These are phyloP conservation scores for Tragulus kanchil DNA, from an alignment of 2,113 vertebrate genomes.

Conservation along the genomic window DNA sequence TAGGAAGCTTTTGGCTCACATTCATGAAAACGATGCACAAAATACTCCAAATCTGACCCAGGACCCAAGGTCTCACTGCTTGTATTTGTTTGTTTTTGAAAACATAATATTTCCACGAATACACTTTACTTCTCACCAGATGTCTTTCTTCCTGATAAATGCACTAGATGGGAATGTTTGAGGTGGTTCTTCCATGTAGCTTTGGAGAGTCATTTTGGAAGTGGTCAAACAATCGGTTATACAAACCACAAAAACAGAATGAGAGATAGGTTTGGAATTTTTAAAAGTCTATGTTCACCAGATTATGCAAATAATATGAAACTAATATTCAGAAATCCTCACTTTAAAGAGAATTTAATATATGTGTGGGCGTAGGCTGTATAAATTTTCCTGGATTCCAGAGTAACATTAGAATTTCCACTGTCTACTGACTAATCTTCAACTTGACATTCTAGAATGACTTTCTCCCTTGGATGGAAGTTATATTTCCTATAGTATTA, in stretches of 20 bases:
- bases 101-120: constrained; percentile 84
- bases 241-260: constrained; percentile 86
- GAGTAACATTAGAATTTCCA: constrained; percentile 37
- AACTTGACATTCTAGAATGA: constrained; percentile 44
- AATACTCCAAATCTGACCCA: constrained; percentile 81
- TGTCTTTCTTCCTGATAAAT: constrained; percentile 83
- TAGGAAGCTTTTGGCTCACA: constrained; percentile 77
- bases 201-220: constrained; percentile 84
- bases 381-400: constrained; percentile 55
- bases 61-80: constrained; percentile 79
- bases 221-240: constrained; percentile 68
- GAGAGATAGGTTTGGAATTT: constrained; percentile 83
- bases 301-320: constrained; percentile 81
- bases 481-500: neutral
- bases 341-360: no score
- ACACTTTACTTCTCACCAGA: constrained; percentile 79
- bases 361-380: no score
- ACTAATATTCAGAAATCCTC: constrained; percentile 75
- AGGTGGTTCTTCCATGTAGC: constrained; percentile 80
- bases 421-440: constrained; percentile 22
- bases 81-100: constrained; percentile 85
- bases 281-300: constrained; percentile 76
- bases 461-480: constrained; percentile 30
- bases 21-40: constrained; percentile 77
- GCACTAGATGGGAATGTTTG: constrained; percentile 80